phyloP scores from a whole-genome alignment of 2,113 vertebrate genomes.

The Plecturocebus donacophilus region DNA sequence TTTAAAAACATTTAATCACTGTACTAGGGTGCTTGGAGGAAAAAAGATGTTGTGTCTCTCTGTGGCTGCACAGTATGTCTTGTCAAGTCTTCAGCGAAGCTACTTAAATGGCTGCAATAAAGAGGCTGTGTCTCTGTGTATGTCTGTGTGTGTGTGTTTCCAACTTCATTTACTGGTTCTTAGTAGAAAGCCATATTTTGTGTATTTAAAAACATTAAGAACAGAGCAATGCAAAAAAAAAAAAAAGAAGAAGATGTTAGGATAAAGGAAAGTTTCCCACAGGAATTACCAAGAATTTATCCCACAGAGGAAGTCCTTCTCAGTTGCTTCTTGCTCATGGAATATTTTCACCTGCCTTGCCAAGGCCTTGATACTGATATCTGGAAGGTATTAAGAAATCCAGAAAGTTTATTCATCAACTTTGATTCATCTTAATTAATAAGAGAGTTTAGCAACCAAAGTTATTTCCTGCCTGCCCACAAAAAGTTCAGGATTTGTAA shows the following conservation, averaged over 20 bases:
- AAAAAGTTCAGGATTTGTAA: not conserved
- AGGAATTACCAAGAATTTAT: not conserved
- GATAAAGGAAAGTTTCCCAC: not conserved
- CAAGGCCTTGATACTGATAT: not conserved
- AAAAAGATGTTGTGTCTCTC: not conserved
- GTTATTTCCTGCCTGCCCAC: not conserved
- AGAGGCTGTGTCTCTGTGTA: not conserved
- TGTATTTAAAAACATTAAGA: not conserved
- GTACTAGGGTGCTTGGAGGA: not conserved
- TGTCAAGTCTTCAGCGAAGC: not conserved
- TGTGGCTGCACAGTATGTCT: not conserved
- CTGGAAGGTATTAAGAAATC: slow-evolving; percentile 28
- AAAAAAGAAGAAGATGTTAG: not conserved
- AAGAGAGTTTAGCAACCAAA: slow-evolving; percentile 27
- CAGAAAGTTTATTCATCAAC: slow-evolving; percentile 8
- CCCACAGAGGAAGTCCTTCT: not conserved
- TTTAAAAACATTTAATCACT: slow-evolving; percentile 28
- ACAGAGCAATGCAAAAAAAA: not conserved
- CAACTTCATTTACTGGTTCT: not conserved
- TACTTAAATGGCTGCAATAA: not conserved
- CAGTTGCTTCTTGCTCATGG: not conserved
- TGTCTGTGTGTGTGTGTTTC: too few relatives aligned
- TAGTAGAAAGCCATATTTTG: slow-evolving; percentile 8
- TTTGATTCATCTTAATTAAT: slow-evolving; percentile 23
- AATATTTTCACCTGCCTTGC: slow-evolving; percentile 27